Conservation (phyloP, 2,888 invertebrate genomes). For the Sinelater perroti region DNA sequence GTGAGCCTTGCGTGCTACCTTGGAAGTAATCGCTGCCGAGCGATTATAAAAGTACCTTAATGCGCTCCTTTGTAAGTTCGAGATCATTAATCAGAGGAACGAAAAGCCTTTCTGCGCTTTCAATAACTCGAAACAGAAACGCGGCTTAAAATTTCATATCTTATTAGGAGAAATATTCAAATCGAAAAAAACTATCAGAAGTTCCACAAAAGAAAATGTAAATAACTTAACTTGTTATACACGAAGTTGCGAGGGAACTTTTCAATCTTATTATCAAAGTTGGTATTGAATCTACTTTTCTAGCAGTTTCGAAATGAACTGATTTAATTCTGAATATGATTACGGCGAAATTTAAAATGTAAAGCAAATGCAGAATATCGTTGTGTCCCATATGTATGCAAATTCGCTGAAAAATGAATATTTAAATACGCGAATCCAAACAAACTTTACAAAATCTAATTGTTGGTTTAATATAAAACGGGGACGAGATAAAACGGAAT, state of each 20-base stretch:
- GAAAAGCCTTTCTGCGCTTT: not conserved
- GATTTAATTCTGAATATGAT: conserved; percentile 63
- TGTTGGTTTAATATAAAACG: conserved; percentile 57
- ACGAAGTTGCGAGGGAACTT: conserved; percentile 49
- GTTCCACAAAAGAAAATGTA: conserved; percentile 39
- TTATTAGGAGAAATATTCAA: conserved; percentile 34
- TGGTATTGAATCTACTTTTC: conserved; percentile 54
- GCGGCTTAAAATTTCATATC: conserved; percentile 27
- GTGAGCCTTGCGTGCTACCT: conserved; percentile 1
- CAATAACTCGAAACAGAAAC: not conserved
- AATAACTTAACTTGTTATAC: conserved; percentile 41
- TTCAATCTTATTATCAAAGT: conserved; percentile 59
- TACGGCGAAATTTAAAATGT: conserved; percentile 62
- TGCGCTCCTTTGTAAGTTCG: not conserved
- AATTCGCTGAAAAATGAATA: conserved; percentile 61
- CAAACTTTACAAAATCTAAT: conserved; percentile 60
- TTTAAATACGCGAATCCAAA: conserved; percentile 61
- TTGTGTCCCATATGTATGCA: conserved; percentile 62
- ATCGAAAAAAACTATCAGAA: conserved; percentile 36
- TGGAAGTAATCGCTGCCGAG: conserved; percentile 1
- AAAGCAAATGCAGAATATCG: conserved; percentile 62
- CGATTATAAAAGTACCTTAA: conserved; percentile 9
- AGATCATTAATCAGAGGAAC: conserved; percentile 1
- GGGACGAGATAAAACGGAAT: conserved; percentile 56
- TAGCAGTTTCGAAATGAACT: conserved; percentile 58